phyloP scores from a whole-genome alignment of 2,888 invertebrate genomes.

The Stegophylla sp. region DNA sequence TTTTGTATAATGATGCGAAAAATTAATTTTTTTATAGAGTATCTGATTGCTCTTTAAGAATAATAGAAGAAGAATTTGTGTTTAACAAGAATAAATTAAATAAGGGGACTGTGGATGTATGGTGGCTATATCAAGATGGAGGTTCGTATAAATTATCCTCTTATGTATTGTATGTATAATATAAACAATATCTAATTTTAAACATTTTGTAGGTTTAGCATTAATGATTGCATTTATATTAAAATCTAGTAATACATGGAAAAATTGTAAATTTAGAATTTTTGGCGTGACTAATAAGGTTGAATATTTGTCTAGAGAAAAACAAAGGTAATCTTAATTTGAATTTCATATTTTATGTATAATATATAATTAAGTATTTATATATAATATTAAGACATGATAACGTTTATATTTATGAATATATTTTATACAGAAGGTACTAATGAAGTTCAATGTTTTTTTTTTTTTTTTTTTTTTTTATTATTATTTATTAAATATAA shows the following conservation, averaged over 20 bases:
- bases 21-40: slow-evolving; percentile 6
- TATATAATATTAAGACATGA: no score
- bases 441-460: no score
- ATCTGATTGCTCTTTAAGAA: slow-evolving; percentile 6
- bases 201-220: slow-evolving; percentile 22
- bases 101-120: slow-evolving; percentile 89
- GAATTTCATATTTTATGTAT: background rate
- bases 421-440: no score
- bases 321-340: slow-evolving; percentile 17
- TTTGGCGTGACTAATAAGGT: slow-evolving; percentile 25
- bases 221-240: slow-evolving; percentile 27
- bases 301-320: slow-evolving; percentile 17
- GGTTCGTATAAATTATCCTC: slow-evolving; percentile 67
- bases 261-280: slow-evolving; percentile 53
- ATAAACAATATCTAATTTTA: background rate
- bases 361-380: background rate
- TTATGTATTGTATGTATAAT: background rate
- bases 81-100: slow-evolving; percentile 64
- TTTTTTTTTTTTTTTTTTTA: no score
- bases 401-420: no score
- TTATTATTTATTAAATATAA: no score
- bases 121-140: slow-evolving; percentile 99
- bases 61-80: background rate
- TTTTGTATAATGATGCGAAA: background rate
- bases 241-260: slow-evolving; percentile 25